Conservation (phyloP, 2,888 invertebrate genomes). For the Lepidocyrtoides sp. region DNA sequence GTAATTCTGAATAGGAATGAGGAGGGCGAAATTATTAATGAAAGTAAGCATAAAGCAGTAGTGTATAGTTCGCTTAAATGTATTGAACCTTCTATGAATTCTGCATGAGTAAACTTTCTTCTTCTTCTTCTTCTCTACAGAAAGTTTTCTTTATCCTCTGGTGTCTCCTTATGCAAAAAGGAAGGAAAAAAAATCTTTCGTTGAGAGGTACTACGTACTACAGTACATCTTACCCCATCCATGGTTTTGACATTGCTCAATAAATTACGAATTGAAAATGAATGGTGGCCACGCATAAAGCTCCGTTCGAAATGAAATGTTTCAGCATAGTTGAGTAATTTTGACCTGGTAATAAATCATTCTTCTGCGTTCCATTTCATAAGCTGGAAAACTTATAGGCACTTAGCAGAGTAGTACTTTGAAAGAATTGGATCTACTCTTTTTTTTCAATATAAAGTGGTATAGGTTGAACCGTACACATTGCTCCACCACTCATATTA, state of each 20-base stretch:
- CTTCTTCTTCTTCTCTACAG: neutral
- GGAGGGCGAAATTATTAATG: constrained; percentile 36
- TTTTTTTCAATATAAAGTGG: neutral
- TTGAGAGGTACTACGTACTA: neutral
- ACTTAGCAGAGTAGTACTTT: neutral
- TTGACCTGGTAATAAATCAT: constrained; percentile 78
- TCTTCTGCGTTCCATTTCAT: constrained; percentile 63
- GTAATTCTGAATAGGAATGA: constrained; percentile 3
- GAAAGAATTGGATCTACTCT: neutral
- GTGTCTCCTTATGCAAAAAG: neutral
- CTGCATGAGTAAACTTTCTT: constrained; percentile 20
- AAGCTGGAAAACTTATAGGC: constrained; percentile 30
- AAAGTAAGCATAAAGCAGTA: constrained; percentile 24
- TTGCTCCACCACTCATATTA: neutral
- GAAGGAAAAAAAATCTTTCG: neutral
- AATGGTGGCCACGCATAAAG: constrained; percentile 59
- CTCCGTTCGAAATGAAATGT: constrained; percentile 74
- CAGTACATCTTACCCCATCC: constrained; percentile 42
- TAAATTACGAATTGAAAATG: constrained; percentile 76
- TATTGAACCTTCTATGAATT: constrained; percentile 2
- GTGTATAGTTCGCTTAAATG: neutral
- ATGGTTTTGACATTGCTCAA: constrained; percentile 76
- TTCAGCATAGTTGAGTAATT: constrained; percentile 78
- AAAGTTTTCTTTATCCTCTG: constrained; percentile 50
- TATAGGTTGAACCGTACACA: too few relatives aligned